Evolutionary conservation across 2,113 vertebrate genomes (phyloP).

Genomic region (Grantiella picta): DNA sequence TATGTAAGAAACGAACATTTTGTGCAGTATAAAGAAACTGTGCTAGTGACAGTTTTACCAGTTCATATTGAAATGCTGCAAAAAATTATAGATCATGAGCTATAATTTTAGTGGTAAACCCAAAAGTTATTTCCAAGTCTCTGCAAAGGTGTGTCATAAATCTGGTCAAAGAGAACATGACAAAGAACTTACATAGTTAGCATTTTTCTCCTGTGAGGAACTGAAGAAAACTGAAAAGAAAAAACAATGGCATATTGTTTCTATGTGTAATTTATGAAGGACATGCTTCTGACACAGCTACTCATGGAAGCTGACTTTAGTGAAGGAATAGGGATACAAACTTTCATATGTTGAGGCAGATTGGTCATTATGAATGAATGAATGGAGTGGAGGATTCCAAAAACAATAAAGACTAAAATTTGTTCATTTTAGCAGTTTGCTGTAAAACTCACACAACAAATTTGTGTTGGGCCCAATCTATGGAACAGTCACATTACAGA

Average conservation of each 20-base stretch:
- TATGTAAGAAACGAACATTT: neutral
- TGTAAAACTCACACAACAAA: neutral
- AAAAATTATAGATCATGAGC: constrained; percentile 23
- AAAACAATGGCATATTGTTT: neutral
- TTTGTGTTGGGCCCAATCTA: neutral
- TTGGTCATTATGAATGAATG: neutral
- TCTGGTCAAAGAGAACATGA: constrained; percentile 6
- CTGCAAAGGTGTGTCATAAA: constrained; percentile 37
- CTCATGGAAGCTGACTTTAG: neutral
- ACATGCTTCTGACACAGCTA: neutral
- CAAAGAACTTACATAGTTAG: neutral
- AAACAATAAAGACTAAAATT: neutral
- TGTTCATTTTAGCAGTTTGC: neutral
- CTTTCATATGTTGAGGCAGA: neutral
- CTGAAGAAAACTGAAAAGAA: neutral
- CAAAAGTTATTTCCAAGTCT: constrained; percentile 31
- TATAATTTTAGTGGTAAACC: constrained; percentile 28
- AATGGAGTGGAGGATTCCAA: neutral
- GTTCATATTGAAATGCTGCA: constrained; percentile 5
- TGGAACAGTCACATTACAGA: neutral
- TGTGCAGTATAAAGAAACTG: neutral
- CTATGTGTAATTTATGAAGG: neutral
- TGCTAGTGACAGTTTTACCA: neutral
- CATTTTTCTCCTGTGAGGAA: constrained; percentile 13
- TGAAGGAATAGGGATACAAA: neutral